phyloP scores from a whole-genome alignment of 2,797 vertebrate genomes.

The Holocentrus rufus region DNA sequence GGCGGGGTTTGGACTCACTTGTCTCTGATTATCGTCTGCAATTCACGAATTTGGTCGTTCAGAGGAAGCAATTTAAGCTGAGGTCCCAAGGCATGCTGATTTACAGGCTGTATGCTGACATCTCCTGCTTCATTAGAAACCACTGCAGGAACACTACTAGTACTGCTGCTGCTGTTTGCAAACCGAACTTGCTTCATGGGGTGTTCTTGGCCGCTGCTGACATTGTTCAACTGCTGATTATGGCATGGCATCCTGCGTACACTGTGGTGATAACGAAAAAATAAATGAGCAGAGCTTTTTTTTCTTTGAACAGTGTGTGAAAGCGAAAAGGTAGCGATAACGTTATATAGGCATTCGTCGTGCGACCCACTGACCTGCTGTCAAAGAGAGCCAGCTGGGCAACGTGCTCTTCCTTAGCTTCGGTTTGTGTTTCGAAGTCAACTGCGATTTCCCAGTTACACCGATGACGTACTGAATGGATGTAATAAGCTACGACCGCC shows the following conservation, averaged over 20 bases:
- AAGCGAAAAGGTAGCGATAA: slow-evolving; percentile 24
- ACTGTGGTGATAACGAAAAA: not conserved
- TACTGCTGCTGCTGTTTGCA: slow-evolving; percentile 61
- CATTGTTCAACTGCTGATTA: slow-evolving; percentile 80
- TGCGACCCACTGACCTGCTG: slow-evolving; percentile 32
- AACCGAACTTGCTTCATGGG: slow-evolving; percentile 79
- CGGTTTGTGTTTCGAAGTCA: slow-evolving; percentile 16
- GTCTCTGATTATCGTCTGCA: slow-evolving; percentile 95
- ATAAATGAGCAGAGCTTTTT: not conserved
- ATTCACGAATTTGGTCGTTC: slow-evolving; percentile 93
- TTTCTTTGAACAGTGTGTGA: not conserved
- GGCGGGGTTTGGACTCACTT: slow-evolving; percentile 82
- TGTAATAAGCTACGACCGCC: fast-evolving
- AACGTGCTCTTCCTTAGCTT: slow-evolving; percentile 65
- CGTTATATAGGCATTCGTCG: not conserved
- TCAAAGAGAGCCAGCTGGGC: slow-evolving; percentile 41
- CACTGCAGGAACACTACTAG: slow-evolving; percentile 50
- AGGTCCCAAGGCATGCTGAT: slow-evolving; percentile 77
- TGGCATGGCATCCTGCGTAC: slow-evolving; percentile 84
- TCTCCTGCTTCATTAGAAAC: slow-evolving; percentile 56
- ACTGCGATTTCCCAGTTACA: not conserved
- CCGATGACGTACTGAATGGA: too few species aligned
- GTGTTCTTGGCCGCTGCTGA: slow-evolving; percentile 75
- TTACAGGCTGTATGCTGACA: slow-evolving; percentile 40
- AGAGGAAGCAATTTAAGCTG: slow-evolving; percentile 91